Conservation (phyloP, 1,140 invertebrate species). For the Grapholita molesta region DNA sequence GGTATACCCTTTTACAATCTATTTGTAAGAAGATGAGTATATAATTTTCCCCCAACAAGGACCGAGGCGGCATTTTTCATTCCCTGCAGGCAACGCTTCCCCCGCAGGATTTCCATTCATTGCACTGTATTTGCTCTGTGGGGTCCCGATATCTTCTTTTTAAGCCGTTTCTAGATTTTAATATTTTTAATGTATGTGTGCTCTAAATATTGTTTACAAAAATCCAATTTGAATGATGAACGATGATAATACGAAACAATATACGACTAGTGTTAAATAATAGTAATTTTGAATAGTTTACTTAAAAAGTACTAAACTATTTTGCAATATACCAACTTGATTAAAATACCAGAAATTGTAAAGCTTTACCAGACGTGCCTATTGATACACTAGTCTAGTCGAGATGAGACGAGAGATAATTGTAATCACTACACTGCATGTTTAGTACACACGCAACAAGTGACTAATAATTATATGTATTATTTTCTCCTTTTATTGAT, state of each 20-base stretch:
- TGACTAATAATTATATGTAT: not conserved
- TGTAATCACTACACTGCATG: not conserved
- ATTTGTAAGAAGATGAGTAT: slow-evolving; percentile 68
- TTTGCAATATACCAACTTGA: too few species aligned
- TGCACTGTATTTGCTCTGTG: slow-evolving; percentile 34
- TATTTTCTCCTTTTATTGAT: not conserved
- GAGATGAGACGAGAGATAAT: too few species aligned
- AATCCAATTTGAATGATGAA: too few species aligned
- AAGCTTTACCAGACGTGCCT: too few species aligned
- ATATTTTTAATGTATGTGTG: not conserved
- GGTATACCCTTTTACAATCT: slow-evolving; percentile 56
- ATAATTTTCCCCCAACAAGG: slow-evolving; percentile 63
- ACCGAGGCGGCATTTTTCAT: slow-evolving; percentile 57
- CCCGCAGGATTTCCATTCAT: slow-evolving; percentile 34
- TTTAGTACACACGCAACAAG: not conserved
- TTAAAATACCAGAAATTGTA: too few species aligned
- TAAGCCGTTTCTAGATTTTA: not conserved
- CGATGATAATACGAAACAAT: not conserved
- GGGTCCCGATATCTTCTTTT: slow-evolving; percentile 31
- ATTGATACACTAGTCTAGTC: too few species aligned
- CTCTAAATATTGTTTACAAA: too few species aligned
- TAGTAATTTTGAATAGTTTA: too few species aligned
- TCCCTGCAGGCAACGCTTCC: slow-evolving; percentile 43
- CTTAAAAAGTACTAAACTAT: too few species aligned
- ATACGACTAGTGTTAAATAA: too few species aligned